Base-by-base conservation (phyloP, 37 sponge, comb jelly and placozoan genomes). In the Cliona cf. orientalis region DNA sequence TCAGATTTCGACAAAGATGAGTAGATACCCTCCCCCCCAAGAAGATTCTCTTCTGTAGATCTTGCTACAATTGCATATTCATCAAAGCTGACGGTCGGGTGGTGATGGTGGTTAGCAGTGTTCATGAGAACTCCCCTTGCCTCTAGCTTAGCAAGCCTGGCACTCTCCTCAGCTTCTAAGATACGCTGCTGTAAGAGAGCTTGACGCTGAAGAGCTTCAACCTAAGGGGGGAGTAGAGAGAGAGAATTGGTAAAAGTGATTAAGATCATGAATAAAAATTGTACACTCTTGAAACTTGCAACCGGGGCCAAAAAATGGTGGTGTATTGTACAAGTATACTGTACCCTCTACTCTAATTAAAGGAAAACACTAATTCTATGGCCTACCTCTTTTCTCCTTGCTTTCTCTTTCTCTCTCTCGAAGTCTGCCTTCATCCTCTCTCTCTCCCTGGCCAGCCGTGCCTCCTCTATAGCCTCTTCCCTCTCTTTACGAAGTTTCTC, bases 381-480 rank as follows among this genome's bases (percentile, higher is more conserved):
- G 5, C 71, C 22, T 59, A 84, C 85, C 71, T 63, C 77, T 34
- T 84, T 84, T 41, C 53, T 26, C 6, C 67, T n/a, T 28, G 33
- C 39, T 58, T 33, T 49, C 67, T 80, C 80, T 61, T 28, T 42
- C 59, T 79, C 87, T 28, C 39, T 61, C 46, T 72, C 28, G 33
- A 63, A 31, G 21, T 61, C 68, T 23, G 31, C 38, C 37, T 49
- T 25, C 9, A 66, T 14, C 35, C 34, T 0, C 33, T 72, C 57
- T 39, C 71, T 71, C 72, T 79, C 87, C 72, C 44, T 64, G 29
- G 0, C 72, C 45, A 72, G n/a, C 46, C 74, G 42, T 11, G 3
- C 38, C 58, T 72, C 74, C 36, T 71, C 87, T 21, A 53, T 26
- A n/a, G 29, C 36, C 74, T 71, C 80, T 6, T 64, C 72, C 57